Evolutionary conservation across 2,888 invertebrate species (phyloP).

Genomic region (Melolontha melolontha): DNA sequence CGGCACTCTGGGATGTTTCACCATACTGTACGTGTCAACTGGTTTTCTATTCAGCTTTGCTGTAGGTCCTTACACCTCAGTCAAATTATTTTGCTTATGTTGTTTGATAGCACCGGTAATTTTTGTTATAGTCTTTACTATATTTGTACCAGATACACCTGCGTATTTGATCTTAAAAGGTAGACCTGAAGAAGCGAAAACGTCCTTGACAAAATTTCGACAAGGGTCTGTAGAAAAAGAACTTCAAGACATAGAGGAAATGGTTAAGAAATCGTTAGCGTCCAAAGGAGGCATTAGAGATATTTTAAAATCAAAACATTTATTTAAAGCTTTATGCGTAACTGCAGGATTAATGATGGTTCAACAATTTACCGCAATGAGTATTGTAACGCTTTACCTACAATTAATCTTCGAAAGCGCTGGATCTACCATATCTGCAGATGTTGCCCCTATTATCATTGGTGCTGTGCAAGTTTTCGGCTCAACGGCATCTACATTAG

Average conservation of each 20-base stretch:
- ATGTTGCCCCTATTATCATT: constrained; percentile 79
- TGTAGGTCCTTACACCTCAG: constrained; percentile 43
- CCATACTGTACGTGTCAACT: constrained; percentile 37
- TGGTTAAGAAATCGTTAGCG: constrained; percentile 65
- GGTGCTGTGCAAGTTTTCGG: constrained; percentile 79
- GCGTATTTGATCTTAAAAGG: constrained; percentile 53
- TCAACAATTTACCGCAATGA: constrained; percentile 87
- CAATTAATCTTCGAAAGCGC: constrained; percentile 77
- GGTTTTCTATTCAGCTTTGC: constrained; percentile 43
- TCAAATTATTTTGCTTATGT: constrained; percentile 34
- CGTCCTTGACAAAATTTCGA: constrained; percentile 77
- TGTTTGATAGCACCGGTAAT: constrained; percentile 32
- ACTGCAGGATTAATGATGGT: constrained; percentile 70
- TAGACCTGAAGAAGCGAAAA: constrained; percentile 66
- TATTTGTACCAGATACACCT: constrained; percentile 46
- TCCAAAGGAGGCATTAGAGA: constrained; percentile 64
- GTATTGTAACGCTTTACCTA: constrained; percentile 84
- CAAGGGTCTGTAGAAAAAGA: constrained; percentile 76
- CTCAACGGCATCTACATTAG: constrained; percentile 78
- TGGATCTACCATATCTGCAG: constrained; percentile 71
- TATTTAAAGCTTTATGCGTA: constrained; percentile 81
- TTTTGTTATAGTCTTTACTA: constrained; percentile 33
- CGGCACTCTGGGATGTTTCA: constrained; percentile 44
- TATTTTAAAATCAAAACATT: constrained; percentile 71
- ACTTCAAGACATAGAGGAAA: constrained; percentile 63